Conservation (phyloP, 2,113 vertebrate species). For the Malurus alboscapulatus region DNA sequence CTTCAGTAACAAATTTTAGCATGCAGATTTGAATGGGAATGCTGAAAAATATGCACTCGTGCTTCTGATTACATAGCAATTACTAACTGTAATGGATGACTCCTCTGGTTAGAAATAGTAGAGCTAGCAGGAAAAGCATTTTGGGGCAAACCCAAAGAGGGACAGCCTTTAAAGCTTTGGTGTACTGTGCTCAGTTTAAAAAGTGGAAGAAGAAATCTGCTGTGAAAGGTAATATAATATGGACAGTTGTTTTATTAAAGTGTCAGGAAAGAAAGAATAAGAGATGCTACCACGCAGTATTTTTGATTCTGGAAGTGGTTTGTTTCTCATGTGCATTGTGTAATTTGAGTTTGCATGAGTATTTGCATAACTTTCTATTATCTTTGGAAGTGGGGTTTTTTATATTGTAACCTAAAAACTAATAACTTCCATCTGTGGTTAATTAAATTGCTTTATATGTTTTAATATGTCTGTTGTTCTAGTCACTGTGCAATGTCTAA, state of each 20-base stretch:
- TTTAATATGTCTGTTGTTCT: neutral
- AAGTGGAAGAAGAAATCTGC: neutral
- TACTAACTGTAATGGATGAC: neutral
- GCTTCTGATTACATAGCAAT: neutral
- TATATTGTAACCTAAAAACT: neutral
- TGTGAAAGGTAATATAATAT: neutral
- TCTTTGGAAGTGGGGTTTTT: neutral
- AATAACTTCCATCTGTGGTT: neutral
- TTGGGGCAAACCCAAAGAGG: neutral
- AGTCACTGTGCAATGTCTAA: neutral
- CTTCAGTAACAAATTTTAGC: neutral
- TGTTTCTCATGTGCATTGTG: accelerated
- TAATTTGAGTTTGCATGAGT: neutral
- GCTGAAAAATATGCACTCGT: neutral
- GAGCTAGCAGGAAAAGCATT: neutral
- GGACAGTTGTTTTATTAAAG: neutral
- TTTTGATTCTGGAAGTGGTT: neutral
- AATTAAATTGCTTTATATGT: neutral
- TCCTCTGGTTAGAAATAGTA: neutral
- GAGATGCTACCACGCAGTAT: neutral
- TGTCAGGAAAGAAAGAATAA: neutral
- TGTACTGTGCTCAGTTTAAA: neutral
- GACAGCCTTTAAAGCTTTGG: neutral
- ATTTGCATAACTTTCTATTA: neutral
- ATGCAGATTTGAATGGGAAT: neutral